phyloP scores from a whole-genome alignment of 2,113 vertebrate genomes.

The Nycticorax nycticorax region DNA sequence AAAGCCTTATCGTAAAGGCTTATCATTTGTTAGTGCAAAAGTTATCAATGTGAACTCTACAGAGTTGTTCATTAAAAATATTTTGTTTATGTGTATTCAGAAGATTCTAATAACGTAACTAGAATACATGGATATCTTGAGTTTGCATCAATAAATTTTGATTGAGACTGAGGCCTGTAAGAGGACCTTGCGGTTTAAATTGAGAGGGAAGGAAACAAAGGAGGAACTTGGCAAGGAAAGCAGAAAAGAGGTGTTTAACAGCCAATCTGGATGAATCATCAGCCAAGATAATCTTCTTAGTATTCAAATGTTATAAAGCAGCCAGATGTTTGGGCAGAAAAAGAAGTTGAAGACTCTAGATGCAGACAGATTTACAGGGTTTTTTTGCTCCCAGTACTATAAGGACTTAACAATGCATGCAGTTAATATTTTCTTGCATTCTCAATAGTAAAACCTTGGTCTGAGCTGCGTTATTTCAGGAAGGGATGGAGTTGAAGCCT shows the following conservation, averaged over 20 bases:
- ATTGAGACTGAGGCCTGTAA: neutral
- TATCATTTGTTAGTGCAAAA: neutral
- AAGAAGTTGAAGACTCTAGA: neutral
- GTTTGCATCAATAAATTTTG: neutral
- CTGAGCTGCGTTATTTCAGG: neutral
- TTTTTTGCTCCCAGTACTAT: neutral
- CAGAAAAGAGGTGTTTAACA: neutral
- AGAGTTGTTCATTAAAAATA: neutral
- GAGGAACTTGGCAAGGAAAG: neutral
- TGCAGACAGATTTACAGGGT: neutral
- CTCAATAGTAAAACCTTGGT: neutral
- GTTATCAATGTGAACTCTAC: neutral
- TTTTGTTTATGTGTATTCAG: neutral
- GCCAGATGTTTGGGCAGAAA: constrained; percentile 1
- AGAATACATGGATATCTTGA: neutral
- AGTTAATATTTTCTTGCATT: neutral
- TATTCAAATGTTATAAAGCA: constrained; percentile 16
- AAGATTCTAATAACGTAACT: neutral
- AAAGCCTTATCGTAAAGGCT: neutral
- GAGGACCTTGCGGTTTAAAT: neutral
- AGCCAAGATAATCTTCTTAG: constrained; percentile 15
- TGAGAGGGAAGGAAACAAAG: neutral
- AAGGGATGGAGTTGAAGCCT: neutral
- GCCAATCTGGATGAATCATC: neutral
- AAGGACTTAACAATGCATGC: neutral